Base-by-base conservation (phyloP, 64 coral and sea anemone genomes). In the Cladopsammia gracilis region DNA sequence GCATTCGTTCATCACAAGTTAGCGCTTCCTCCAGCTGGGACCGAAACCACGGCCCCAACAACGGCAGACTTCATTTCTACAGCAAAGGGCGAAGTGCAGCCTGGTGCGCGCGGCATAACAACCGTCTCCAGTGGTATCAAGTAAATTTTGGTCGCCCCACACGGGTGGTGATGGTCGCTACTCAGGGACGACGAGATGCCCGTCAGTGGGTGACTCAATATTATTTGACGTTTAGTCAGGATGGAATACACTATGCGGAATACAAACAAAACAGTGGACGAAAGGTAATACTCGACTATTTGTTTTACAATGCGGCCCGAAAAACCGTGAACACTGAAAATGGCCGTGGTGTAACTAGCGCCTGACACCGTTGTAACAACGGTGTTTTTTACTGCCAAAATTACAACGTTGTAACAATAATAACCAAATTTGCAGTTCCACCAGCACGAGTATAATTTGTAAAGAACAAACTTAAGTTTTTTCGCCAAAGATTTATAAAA, bases 31-130 rank as follows among this genome's bases (percentile, higher is more conserved):
- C 96, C 12, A 85, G 54, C 20, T 82, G 76, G 52, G 93, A 94
- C 70, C 71, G 68, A 2, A 91, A 97, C 20, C 70, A 90, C 54
- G 88, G 58, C 26, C 78, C 92, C 26, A 60, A 25, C 13, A 75
- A 62, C 7, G 96, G 58, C 23, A 83, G 92, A 58, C 76, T 94
- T 47, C 61, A 83, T 75, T 20, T 78, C 5, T 22, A 20, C 46
- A 58, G 91, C 6, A 9, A 12, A 0, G 91, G 91, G 13, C 34
- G 48, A n/a, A 12, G 74, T 65, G 92, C 82, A 7, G 96, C 92
- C n/a, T 97, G 96, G 96, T 81, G 82, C 53, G 49, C 96, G 11
- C 57, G 84, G 10, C 66, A 86, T 13, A 94, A 97, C 49, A 92
- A 86, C 20, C 82, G 91, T 49, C 14, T 62, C 24, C 91, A 93